Evolutionary conservation across 2,797 vertebrate genomes (phyloP), one percentile per base, ranked within the genome.

Genomic region (Myoxocephalus aenaeus): DNA sequence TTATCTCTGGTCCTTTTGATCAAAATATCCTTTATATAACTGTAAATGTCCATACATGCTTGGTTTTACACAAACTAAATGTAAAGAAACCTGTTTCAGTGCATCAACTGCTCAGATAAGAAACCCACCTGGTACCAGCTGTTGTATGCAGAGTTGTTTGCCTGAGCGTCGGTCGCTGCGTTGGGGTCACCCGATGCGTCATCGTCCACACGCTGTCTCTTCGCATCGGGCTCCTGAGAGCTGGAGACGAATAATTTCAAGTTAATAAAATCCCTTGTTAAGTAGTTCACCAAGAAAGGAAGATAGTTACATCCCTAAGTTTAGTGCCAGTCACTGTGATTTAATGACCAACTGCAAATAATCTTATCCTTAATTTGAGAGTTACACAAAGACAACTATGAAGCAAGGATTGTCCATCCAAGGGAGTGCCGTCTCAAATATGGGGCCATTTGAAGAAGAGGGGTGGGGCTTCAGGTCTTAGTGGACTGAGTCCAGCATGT

Each of bases 121-220:
- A 53, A 53, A 50, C 96, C 17, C 65, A 99, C 98, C 96, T 99
- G 98, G 92, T 99, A 99, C 98, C 98, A 99, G 90, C 96, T 98
- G 83, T 98, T 99, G 88, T 99, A 99, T 0, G 96, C 97, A 0
- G 96, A 95, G 87, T 96, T 96, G 83, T 94, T 97, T 22, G 96
- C 96, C 64, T 96, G 95, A 92, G 96, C 93, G 86, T 98, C 98
- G 0, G 96, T 93, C 85, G 93, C 91, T 89, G 97, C 90, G 40
- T 93, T 95, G 0, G 94, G 92, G 8, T 95, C 90, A 2, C 72
- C 90, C 3, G 89, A 36, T 0, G 93, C 65, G 1, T 83, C 77
- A 20, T 99, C 98, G 0, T 99, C 98, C 2, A 92, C 89, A 3
- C 97, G 97, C 90, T 95, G 95, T 81, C 96, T 97, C 94, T 99